Evolutionary conservation across 2,888 invertebrate genomes (phyloP).

Genomic region (Vanessa cardui): DNA sequence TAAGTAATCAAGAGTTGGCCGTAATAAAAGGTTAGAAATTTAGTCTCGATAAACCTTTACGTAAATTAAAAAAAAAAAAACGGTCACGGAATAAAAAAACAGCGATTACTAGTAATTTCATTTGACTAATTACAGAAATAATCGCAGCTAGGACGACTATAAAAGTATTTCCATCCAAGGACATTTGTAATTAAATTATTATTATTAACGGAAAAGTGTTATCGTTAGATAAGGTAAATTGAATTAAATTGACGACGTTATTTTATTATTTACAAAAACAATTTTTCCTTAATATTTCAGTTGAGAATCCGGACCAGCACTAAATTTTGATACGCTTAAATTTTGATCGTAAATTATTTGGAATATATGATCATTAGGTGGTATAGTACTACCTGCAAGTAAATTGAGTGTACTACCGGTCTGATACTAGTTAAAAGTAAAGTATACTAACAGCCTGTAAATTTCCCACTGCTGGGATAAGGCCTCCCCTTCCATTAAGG

Average conservation of each 20-base stretch:
- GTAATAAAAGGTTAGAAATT: neutral
- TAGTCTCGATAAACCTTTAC: neutral
- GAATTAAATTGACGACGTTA: neutral
- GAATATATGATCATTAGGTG: no score
- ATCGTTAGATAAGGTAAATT: conserved; percentile 1
- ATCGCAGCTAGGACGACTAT: conserved; percentile 11
- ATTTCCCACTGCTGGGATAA: no score
- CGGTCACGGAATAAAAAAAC: conserved; percentile 1
- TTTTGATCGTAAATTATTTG: no score
- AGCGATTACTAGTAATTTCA: conserved; percentile 14
- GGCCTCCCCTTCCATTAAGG: no score
- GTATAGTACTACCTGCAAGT: no score
- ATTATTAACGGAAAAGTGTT: neutral
- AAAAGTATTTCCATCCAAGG: conserved; percentile 12
- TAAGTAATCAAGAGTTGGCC: neutral
- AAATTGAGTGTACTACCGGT: no score
- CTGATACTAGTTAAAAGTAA: no score
- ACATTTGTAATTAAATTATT: neutral
- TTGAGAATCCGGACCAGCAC: no score
- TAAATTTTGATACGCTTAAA: no score
- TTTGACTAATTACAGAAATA: conserved; percentile 16
- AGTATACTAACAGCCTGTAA: no score
- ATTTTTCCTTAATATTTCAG: neutral
- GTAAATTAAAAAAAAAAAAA: conserved; percentile 18
- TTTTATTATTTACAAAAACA: neutral